Base-by-base conservation (phyloP, 2,888 invertebrate genomes). In the Leucoptera coffeella region DNA sequence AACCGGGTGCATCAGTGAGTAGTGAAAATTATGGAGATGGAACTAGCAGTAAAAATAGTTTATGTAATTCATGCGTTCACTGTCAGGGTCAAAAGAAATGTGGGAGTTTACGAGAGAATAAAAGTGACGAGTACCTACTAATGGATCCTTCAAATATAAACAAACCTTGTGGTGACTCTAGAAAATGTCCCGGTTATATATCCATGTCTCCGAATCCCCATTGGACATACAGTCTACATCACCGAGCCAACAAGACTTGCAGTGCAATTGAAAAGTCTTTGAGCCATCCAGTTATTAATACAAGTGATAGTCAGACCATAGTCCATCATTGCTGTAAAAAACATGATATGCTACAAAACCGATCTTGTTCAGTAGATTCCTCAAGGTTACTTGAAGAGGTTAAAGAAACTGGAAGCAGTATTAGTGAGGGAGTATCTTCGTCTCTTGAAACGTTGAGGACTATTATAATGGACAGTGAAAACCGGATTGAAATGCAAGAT, bases 361-460 rank as follows among this genome's bases (percentile, higher is more conserved):
- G 83, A 32, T 85, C 85, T 0, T 81, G 80, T 41, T 85, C 84
- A 1, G 84, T 82, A 4, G 85, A 85, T 45, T 84, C 84, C 2
- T 78, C 81, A 1, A 74, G 80, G 40, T 74, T 80, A 28, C 60
- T 80, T 15, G 82, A 82, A 50, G 75, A 75, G 33, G 42, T 72
- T 3, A 80, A 79, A 34, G 80, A 81, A 39, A 75, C 73, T 28
- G 77, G 78, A 23, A 73, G 73, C 28, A 74, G 74, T 26, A 62
- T 74, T 32, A 72, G 72, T 33, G 64, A 71, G 26, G 69, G 61
- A 11, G 71, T 71, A 1, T 73, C 73, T 2, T 72, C 73, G 1
- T 74, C 74, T 2, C 44, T 73, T 35, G 74, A 75, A 47, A 74
- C 73, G 0, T 43, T 74, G 34, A 45, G 74, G 30, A 73, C 74